Percentiles rank a stretch among this genome's conserved stretches.
These are phyloP conservation scores for Disparrhopalites patrizii DNA, from an alignment of 2,888 invertebrate species.

Conservation along the genomic window DNA sequence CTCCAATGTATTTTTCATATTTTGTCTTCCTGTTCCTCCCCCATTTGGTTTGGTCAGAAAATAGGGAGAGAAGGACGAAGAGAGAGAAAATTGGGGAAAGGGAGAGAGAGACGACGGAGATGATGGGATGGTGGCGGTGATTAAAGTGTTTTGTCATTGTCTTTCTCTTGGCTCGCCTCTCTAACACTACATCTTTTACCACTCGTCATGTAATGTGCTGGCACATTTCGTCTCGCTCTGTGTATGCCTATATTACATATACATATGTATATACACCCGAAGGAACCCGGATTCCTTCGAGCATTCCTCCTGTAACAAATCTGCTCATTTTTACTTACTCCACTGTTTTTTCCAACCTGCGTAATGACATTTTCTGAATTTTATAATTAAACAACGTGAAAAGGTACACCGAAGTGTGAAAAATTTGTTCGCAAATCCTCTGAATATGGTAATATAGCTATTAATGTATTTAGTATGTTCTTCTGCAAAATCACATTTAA, in stretches of 20 bases:
- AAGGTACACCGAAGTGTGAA: no score
- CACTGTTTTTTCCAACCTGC: no score
- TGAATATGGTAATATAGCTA: no score
- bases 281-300: no score
- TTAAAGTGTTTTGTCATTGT: conserved; percentile 42
- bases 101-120: neutral
- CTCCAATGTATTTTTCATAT: no score
- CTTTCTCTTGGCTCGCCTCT: conserved; percentile 24
- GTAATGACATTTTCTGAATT: no score
- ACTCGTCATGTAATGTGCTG: neutral
- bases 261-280: no score
- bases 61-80: neutral
- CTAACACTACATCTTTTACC: conserved; percentile 25
- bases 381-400: no score
- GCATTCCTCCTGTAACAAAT: neutral
- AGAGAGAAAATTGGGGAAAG: neutral
- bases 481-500: no score
- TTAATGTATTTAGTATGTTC: no score
- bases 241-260: no score
- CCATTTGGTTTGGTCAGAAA: neutral
- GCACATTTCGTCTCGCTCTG: neutral
- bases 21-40: neutral
- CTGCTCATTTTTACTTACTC: neutral
- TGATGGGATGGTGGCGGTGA: conserved; percentile 31
- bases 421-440: no score